Percentiles rank a stretch among this genome's conserved stretches.
Evolutionary conservation across 2,113 vertebrate genomes (phyloP).

Genomic region (Vimba vimba): DNA sequence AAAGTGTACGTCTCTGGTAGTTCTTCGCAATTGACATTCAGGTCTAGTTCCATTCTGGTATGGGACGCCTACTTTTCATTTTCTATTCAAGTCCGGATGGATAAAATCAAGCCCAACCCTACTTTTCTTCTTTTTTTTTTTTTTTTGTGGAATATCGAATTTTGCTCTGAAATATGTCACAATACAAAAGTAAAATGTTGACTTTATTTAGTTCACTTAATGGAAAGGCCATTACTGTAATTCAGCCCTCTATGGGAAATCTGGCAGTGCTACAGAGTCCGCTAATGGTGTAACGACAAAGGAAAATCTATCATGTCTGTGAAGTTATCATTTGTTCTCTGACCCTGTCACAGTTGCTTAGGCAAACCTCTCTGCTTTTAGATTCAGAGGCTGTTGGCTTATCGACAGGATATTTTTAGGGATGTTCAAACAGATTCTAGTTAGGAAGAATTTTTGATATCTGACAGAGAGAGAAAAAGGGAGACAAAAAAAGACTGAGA

Average conservation of each 20-base stretch:
- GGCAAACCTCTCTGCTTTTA: conserved; percentile 3
- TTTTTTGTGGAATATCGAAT: neutral
- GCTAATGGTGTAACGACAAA: neutral
- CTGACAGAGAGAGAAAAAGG: conserved; percentile 18
- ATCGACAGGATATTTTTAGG: conserved; percentile 48
- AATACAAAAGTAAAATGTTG: neutral
- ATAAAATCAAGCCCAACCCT: neutral
- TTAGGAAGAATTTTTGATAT: conserved; percentile 40
- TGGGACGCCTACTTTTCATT: neutral
- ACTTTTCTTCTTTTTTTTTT: neutral
- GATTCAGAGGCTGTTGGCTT: conserved; percentile 31
- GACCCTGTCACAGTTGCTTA: neutral
- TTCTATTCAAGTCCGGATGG: neutral
- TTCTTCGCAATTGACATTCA: neutral
- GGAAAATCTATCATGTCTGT: conserved; percentile 30
- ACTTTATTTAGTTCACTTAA: conserved; percentile 2
- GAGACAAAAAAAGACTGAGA: conserved; percentile 30
- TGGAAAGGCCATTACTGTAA: conserved; percentile 12
- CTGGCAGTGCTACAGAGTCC: conserved; percentile 18
- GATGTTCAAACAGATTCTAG: conserved; percentile 42
- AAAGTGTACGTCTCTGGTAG: neutral
- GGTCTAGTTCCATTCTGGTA: neutral
- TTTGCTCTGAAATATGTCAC: neutral
- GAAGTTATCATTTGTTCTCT: conserved; percentile 12
- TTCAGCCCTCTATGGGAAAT: conserved; percentile 2